These are phyloP conservation scores for Phasia obesa DNA, from an alignment of 2,888 invertebrate species.

Conservation along the genomic window DNA sequence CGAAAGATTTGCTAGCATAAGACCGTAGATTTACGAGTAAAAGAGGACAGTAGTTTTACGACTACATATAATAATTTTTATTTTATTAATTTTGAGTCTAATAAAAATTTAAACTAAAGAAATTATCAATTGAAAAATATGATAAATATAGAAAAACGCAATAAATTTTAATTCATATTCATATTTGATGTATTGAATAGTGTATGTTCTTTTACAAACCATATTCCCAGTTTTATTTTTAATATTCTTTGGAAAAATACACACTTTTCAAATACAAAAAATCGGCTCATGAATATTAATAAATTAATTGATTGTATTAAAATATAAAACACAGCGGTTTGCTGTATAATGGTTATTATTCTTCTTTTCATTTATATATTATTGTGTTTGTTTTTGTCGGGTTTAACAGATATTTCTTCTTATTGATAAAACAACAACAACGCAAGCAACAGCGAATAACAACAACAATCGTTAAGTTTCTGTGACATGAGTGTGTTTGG, in stretches of 20 bases:
- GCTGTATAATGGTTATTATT: slow-evolving; percentile 26
- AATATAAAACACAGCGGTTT: slow-evolving; percentile 40
- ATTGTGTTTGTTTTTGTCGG: slow-evolving; percentile 20
- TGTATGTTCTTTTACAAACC: neutral
- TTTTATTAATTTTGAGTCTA: too few species aligned
- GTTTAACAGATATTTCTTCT: slow-evolving; percentile 50
- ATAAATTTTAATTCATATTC: neutral
- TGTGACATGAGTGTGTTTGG: slow-evolving; percentile 45
- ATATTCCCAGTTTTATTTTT: neutral
- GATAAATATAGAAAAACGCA: neutral
- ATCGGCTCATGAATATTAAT: slow-evolving; percentile 63
- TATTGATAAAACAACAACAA: slow-evolving; percentile 43
- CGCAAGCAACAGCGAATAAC: slow-evolving; percentile 1
- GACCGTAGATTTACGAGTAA: too few species aligned
- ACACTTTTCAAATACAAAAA: slow-evolving; percentile 20
- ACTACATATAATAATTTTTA: too few species aligned
- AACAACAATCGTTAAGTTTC: slow-evolving; percentile 41
- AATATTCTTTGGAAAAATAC: slow-evolving; percentile 45
- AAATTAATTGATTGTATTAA: slow-evolving; percentile 53
- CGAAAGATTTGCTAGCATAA: too few species aligned
- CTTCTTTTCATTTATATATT: slow-evolving; percentile 33
- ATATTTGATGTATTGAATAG: neutral
- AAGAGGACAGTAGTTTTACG: too few species aligned
- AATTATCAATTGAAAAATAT: too few species aligned
- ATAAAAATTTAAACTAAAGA: too few species aligned